These are phyloP conservation scores for Vanacampus margaritifer DNA, from an alignment of 2,113 vertebrate genomes.

Conservation along the genomic window DNA sequence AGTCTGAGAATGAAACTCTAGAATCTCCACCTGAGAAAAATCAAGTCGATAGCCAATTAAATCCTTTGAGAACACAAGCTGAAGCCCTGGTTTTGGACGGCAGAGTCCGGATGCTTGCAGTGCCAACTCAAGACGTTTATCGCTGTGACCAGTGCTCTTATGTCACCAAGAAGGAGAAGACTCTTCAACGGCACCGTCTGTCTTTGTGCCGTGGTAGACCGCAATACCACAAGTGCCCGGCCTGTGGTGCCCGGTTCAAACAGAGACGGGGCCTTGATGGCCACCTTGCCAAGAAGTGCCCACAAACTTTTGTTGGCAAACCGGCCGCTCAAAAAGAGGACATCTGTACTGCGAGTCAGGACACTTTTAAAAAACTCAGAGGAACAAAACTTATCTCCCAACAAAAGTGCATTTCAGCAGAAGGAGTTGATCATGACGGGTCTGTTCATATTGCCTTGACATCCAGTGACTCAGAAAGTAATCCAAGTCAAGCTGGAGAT, in stretches of 20 bases:
- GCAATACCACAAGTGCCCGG: slow-evolving; percentile 67
- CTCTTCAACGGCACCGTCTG: slow-evolving; percentile 75
- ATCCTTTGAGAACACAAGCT: slow-evolving; percentile 79
- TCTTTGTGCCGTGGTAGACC: slow-evolving; percentile 72
- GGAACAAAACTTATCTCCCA: not conserved
- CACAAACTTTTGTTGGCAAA: slow-evolving; percentile 49
- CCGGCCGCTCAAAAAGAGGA: not conserved
- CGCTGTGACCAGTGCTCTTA: slow-evolving; percentile 80
- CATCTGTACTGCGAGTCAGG: not conserved
- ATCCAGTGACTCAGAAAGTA: not conserved
- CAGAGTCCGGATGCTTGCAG: slow-evolving; percentile 88
- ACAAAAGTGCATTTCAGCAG: not conserved
- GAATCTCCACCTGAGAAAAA: slow-evolving; percentile 15
- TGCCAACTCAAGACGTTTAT: slow-evolving; percentile 75
- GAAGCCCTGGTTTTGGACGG: slow-evolving; percentile 87
- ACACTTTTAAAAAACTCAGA: not conserved
- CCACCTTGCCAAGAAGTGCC: slow-evolving; percentile 82
- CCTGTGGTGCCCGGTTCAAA: slow-evolving; percentile 85
- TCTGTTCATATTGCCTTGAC: not conserved
- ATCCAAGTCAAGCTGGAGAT: slow-evolving; percentile 1
- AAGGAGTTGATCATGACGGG: slow-evolving; percentile 6
- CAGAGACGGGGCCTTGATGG: slow-evolving; percentile 84
- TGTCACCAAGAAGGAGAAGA: slow-evolving; percentile 76
- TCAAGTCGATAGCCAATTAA: slow-evolving; percentile 63
- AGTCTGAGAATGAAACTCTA: not conserved